These are phyloP conservation scores for Pardalotus punctatus DNA, from an alignment of 2,113 vertebrate genomes.

Conservation along the genomic window DNA sequence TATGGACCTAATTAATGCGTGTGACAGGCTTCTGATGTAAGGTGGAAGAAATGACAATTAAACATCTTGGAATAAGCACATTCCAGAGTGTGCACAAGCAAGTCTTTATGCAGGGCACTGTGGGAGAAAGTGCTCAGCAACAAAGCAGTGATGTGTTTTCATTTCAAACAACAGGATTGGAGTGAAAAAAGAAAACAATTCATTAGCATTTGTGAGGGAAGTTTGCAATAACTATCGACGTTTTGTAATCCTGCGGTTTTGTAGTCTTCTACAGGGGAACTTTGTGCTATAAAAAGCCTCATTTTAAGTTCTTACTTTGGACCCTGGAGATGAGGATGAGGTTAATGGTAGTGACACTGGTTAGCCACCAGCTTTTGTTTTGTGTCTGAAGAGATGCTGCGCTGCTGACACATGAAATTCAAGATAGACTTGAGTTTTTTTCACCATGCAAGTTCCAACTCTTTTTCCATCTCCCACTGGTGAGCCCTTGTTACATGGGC, in stretches of 20 bases:
- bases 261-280: not conserved
- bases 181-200: conserved; percentile 45
- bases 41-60: conserved; percentile 61
- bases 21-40: conserved; percentile 51
- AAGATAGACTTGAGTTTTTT: not conserved
- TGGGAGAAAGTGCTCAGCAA: conserved; percentile 66
- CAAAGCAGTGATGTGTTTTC: conserved; percentile 56
- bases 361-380: not conserved
- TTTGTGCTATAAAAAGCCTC: not conserved
- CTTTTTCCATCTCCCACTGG: not conserved
- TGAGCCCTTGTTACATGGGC: not conserved
- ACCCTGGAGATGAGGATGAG: not conserved
- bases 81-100: conserved; percentile 60
- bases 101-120: conserved; percentile 61
- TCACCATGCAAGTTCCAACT: not conserved
- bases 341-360: not conserved
- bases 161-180: conserved; percentile 43
- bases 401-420: not conserved
- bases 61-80: conserved; percentile 65
- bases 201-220: conserved; percentile 54
- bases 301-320: not conserved
- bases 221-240: not conserved
- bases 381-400: not conserved
- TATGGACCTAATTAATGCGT: conserved; percentile 39
- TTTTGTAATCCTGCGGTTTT: conserved; percentile 25